phyloP scores from a whole-genome alignment of 2,113 vertebrate genomes.

The Stictonetta naevosa region DNA sequence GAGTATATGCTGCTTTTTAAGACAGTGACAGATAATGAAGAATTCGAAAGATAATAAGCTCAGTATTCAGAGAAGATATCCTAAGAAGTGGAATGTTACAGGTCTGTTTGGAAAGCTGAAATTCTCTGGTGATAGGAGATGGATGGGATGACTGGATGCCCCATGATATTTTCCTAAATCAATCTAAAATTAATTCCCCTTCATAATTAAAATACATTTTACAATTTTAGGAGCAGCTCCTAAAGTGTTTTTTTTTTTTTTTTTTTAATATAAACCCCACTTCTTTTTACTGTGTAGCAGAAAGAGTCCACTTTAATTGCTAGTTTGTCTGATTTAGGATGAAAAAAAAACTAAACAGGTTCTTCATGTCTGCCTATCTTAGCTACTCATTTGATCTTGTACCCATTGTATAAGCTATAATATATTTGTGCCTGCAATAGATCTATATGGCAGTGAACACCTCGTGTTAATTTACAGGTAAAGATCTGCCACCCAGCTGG shows the following conservation, averaged over 20 bases:
- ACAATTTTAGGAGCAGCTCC: conserved; percentile 36
- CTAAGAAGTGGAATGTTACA: conserved; percentile 19
- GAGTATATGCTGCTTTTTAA: conserved; percentile 45
- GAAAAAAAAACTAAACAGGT: not conserved
- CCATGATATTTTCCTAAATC: conserved; percentile 45
- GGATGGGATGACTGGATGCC: conserved; percentile 56
- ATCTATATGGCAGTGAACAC: not conserved
- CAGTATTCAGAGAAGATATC: not conserved
- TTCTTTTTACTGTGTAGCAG: not conserved
- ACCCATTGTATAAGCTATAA: not conserved
- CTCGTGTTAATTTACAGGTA: not conserved
- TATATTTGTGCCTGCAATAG: not conserved
- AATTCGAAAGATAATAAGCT: conserved; percentile 46
- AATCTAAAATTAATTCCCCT: conserved; percentile 64
- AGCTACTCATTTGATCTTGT: conserved; percentile 33
- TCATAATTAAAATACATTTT: conserved; percentile 66
- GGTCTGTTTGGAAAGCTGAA: conserved; percentile 56
- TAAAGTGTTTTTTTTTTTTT: not conserved
- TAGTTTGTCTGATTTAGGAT: not conserved
- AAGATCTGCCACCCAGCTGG: not conserved
- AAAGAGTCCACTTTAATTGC: conserved; percentile 19
- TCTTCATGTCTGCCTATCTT: conserved; percentile 11
- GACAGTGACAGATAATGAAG: conserved; percentile 61
- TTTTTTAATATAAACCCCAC: not conserved
- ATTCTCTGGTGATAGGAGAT: conserved; percentile 59